Conservation (phyloP, 1,140 invertebrate species). For the Halotydeus destructor region DNA sequence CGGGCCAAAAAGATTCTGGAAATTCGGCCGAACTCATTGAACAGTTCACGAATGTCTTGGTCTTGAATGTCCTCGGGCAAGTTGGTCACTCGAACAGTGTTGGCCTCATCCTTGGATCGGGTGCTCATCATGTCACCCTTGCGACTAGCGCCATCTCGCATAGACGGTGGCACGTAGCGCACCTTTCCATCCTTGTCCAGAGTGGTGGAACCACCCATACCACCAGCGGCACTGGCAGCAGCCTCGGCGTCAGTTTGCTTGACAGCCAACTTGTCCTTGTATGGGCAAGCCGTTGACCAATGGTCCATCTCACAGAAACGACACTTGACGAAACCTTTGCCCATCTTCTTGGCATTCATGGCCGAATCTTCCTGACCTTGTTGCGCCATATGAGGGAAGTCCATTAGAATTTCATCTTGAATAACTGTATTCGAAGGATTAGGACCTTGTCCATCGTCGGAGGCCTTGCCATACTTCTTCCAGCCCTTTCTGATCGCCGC, state of each 20-base stretch:
- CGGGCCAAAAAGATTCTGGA: conserved; percentile 29
- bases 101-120: conserved; percentile 38
- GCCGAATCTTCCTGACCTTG: conserved; percentile 62
- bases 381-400: conserved; percentile 48
- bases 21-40: conserved; percentile 25
- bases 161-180: conserved; percentile 53
- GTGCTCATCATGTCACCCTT: conserved; percentile 41
- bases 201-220: neutral
- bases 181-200: conserved; percentile 22
- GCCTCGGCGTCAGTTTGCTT: neutral
- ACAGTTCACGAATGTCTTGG: conserved; percentile 81
- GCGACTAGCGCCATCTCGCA: conserved; percentile 53
- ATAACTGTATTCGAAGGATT: conserved; percentile 89
- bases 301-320: conserved; percentile 86
- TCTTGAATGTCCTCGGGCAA: conserved; percentile 88
- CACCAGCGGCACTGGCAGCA: neutral
- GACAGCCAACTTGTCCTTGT: conserved; percentile 46
- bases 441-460: conserved; percentile 72
- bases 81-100: conserved; percentile 89
- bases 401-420: conserved; percentile 84
- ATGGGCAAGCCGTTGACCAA: conserved; percentile 92
- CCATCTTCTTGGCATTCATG: conserved; percentile 49
- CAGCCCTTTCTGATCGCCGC: conserved; percentile 78
- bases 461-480: conserved; percentile 80
- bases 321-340: conserved; percentile 63